Conservation (phyloP, 1,140 invertebrate genomes). For the Trichonephila clavata region DNA sequence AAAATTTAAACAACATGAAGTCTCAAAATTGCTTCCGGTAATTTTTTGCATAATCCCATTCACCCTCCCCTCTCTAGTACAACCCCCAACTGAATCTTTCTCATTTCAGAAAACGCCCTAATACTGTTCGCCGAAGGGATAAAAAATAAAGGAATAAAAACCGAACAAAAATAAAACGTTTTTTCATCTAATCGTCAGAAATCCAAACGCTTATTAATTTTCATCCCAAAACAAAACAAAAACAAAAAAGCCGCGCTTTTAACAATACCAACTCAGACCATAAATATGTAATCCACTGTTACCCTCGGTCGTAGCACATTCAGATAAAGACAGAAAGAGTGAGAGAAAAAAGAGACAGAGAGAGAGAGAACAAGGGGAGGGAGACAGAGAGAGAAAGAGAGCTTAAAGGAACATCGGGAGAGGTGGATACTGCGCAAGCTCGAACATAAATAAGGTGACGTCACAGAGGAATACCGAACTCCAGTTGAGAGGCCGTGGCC, state of each 20-base stretch:
- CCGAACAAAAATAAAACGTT: conserved; percentile 50
- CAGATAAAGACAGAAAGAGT: conserved; percentile 54
- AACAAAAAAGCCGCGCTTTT: conserved; percentile 35
- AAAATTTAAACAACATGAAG: conserved; percentile 30
- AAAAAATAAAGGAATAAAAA: not conserved
- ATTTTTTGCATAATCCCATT: conserved; percentile 31
- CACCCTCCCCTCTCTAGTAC: not conserved
- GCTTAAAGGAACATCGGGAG: conserved; percentile 68
- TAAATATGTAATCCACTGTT: conserved; percentile 74
- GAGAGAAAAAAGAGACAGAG: not conserved
- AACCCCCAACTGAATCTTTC: conserved; percentile 5
- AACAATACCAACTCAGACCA: conserved; percentile 60
- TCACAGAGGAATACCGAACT: conserved; percentile 58
- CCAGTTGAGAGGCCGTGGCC: conserved; percentile 30
- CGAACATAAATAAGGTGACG: conserved; percentile 66
- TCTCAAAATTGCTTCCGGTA: conserved; percentile 2
- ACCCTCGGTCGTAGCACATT: conserved; percentile 38
- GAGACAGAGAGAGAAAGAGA: not conserved
- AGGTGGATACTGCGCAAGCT: conserved; percentile 45
- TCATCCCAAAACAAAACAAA: conserved; percentile 55
- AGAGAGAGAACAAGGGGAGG: not conserved
- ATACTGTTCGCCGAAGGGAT: not conserved
- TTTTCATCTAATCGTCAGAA: conserved; percentile 72
- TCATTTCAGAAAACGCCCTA: conserved; percentile 14
- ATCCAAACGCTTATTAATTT: conserved; percentile 76